Conservation (phyloP, 2,113 vertebrate genomes). For the Pituophis catenifer region DNA sequence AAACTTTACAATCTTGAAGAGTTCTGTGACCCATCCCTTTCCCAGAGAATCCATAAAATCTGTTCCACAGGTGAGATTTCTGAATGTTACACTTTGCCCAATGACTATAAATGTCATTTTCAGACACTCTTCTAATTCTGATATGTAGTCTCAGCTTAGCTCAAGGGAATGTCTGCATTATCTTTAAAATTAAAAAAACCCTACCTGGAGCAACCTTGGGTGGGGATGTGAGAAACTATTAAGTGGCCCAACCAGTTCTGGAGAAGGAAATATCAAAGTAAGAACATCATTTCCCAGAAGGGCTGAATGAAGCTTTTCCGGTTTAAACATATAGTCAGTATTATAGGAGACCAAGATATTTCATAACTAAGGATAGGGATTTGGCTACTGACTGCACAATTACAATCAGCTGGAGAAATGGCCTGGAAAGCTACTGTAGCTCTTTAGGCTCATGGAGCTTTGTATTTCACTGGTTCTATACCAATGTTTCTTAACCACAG, state of each 20-base stretch:
- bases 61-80: neutral
- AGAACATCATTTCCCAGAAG: neutral
- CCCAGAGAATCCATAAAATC: neutral
- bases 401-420: neutral
- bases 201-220: constrained; percentile 2
- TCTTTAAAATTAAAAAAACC: neutral
- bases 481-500: neutral
- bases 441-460: neutral
- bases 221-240: neutral
- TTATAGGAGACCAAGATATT: neutral
- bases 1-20: neutral
- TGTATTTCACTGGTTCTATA: neutral
- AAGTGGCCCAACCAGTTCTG: neutral
- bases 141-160: neutral
- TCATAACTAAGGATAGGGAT: neutral
- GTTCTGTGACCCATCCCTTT: neutral
- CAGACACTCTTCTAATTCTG: neutral
- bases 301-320: neutral
- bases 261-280: neutral
- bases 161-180: neutral
- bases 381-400: neutral
- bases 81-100: neutral
- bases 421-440: neutral
- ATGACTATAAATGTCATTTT: neutral
- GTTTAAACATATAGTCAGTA: neutral